Base-by-base conservation (phyloP, 2,113 vertebrate species). In the Lophius piscatorius region DNA sequence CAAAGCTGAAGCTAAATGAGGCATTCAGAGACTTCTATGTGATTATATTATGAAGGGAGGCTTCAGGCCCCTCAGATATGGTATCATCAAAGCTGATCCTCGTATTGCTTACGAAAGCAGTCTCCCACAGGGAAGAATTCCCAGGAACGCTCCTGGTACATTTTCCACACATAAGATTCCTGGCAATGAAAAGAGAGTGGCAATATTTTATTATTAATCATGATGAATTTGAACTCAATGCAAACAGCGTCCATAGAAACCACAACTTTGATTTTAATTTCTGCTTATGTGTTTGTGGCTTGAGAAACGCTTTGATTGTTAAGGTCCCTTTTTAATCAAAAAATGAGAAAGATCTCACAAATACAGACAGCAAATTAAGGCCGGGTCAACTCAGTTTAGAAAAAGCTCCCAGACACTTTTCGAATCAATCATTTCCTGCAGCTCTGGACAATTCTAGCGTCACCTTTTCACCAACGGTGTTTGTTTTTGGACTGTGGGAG, bases 71-170 rank as follows among this genome's bases (percentile, higher is more conserved):
- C 71, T 72, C 46, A 24, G 42, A 70, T 67, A 70, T 64, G 44
- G 45, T 58, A 56, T 86, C 77, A 90, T 76, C 85, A 70, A 60
- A 91, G 87, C n/a, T 90, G 90, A 80, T 88, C 90, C 63, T 91
- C 90, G 38, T 91, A 90, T 70, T 91, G 89, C 81, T 92, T 92
- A 69, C 90, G 85, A 81, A 92, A 92, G 84, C 91, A 92, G 72
- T 92, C 89, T 82, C 91, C 91, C 66, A 91, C 91, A 54, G 90
- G 90, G 70, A 91, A 91, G 75, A 91, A 91, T 80, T 91, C 90
- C 90, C 89, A 91, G 83, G 88, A 90, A 40, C 90, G 87, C 47
- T 91, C 90, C 87, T 92, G 91, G 81, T 90, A 91, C 90, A 91
- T 91, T 84, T 91, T 91, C 90, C 90, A 91, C 47, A 91, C 89